phyloP scores from a whole-genome alignment of 2,888 invertebrate species.

The Protonemura montana region DNA sequence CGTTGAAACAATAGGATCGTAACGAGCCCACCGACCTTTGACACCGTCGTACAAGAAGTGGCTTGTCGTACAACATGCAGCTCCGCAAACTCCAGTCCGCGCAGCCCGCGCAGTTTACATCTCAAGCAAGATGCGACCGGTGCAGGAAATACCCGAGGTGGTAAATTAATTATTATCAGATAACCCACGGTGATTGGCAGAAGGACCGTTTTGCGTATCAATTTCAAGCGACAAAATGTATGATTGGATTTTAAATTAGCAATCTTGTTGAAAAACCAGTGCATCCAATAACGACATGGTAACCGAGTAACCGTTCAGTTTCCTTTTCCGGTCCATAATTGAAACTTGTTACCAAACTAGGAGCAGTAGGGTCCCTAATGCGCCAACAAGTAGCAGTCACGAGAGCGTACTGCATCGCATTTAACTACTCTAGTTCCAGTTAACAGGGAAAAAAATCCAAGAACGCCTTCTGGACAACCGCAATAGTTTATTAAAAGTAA shows the following conservation, averaged over 20 bases:
- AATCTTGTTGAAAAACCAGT: not conserved
- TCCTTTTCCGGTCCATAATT: not conserved
- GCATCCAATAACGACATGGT: not conserved
- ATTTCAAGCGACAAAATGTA: not conserved
- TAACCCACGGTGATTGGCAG: not conserved
- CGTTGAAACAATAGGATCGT: slow-evolving; percentile 25
- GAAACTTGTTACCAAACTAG: not conserved
- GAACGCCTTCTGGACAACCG: not conserved
- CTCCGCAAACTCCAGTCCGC: not conserved
- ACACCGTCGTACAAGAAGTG: slow-evolving; percentile 33
- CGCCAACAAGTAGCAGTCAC: not conserved
- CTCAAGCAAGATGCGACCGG: not conserved
- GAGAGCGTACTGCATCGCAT: too few species aligned
- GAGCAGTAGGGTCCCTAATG: not conserved
- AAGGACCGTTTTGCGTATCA: not conserved
- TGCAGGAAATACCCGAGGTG: not conserved
- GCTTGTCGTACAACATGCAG: slow-evolving; percentile 8
- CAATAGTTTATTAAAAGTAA: slow-evolving; percentile 19
- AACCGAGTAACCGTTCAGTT: not conserved
- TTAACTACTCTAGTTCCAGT: not conserved
- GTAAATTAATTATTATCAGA: not conserved
- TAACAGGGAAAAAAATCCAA: not conserved
- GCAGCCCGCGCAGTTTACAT: not conserved
- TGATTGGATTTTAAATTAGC: not conserved
- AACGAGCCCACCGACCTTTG: slow-evolving; percentile 30